These are phyloP conservation scores for Philhelius pedissequus DNA, from an alignment of 2,888 invertebrate genomes.

Conservation along the genomic window DNA sequence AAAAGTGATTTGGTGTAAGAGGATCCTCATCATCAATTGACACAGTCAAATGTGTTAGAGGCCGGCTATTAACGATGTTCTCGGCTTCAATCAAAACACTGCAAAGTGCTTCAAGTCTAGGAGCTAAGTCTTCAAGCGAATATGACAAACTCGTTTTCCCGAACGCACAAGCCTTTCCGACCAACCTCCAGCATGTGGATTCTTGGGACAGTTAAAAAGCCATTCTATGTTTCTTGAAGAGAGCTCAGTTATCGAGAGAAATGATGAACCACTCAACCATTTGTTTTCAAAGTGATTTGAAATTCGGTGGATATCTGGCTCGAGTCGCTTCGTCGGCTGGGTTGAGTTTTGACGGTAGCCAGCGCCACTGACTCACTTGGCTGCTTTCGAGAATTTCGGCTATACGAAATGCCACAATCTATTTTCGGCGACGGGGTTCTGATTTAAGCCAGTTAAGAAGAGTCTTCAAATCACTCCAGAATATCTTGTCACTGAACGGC, in stretches of 20 bases:
- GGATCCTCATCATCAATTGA: too few relatives aligned
- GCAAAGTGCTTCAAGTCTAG: too few relatives aligned
- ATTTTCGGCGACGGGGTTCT: neutral
- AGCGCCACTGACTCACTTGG: slow-evolving; percentile 8
- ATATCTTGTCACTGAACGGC: neutral
- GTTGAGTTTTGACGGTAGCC: slow-evolving; percentile 16
- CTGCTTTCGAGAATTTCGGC: neutral
- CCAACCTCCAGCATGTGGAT: slow-evolving; percentile 5
- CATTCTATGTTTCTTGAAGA: too few relatives aligned
- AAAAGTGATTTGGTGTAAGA: too few relatives aligned
- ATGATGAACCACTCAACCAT: neutral
- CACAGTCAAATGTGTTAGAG: too few relatives aligned
- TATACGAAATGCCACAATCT: neutral
- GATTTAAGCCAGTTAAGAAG: neutral
- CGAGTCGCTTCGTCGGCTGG: slow-evolving; percentile 16
- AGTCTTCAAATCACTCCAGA: slow-evolving; percentile 11
- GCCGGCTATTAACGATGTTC: too few relatives aligned
- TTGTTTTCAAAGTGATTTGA: neutral
- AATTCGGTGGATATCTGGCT: neutral
- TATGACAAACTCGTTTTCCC: slow-evolving; percentile 14
- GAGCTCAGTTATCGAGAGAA: neutral
- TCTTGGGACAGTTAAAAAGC: too few relatives aligned
- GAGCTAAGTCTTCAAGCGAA: too few relatives aligned
- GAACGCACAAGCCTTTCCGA: slow-evolving; percentile 39
- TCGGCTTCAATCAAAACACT: too few relatives aligned